Conservation (phyloP, 1,140 invertebrate genomes). For the Copidosoma floridanum region DNA sequence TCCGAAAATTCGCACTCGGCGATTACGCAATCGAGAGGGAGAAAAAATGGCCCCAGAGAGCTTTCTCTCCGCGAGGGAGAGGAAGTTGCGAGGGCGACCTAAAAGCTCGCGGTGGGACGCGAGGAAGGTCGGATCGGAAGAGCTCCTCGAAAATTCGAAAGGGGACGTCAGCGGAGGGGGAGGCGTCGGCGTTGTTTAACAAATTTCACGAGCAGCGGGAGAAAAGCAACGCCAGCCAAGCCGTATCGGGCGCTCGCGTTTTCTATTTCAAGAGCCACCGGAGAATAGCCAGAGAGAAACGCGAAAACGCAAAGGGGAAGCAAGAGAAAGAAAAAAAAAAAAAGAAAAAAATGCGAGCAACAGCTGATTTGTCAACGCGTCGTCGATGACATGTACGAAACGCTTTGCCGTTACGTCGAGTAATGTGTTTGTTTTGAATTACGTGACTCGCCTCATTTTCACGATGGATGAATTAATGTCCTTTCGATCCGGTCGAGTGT, state of each 20-base stretch:
- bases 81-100: too few species aligned
- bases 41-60: too few species aligned
- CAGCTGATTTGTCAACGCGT: slow-evolving; percentile 3
- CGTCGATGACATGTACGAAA: too few species aligned
- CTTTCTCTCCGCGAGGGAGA: too few species aligned
- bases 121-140: slow-evolving; percentile 27
- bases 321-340: neutral
- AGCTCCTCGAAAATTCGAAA: slow-evolving; percentile 2
- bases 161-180: slow-evolving; percentile 14
- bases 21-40: slow-evolving; percentile 13
- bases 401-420: too few species aligned
- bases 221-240: slow-evolving; percentile 38
- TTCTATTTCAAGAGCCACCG: slow-evolving; percentile 55
- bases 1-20: too few species aligned
- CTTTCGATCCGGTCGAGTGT: too few species aligned
- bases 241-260: slow-evolving; percentile 48
- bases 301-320: neutral
- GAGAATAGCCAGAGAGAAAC: too few species aligned
- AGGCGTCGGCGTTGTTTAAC: slow-evolving; percentile 41
- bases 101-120: slow-evolving; percentile 1
- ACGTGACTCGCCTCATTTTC: too few species aligned
- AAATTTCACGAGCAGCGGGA: too few species aligned
- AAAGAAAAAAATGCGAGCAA: neutral
- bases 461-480: neutral
- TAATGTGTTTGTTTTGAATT: too few species aligned